Evolutionary conservation across 2,888 invertebrate genomes (phyloP).

Genomic region (Thera obeliscata): DNA sequence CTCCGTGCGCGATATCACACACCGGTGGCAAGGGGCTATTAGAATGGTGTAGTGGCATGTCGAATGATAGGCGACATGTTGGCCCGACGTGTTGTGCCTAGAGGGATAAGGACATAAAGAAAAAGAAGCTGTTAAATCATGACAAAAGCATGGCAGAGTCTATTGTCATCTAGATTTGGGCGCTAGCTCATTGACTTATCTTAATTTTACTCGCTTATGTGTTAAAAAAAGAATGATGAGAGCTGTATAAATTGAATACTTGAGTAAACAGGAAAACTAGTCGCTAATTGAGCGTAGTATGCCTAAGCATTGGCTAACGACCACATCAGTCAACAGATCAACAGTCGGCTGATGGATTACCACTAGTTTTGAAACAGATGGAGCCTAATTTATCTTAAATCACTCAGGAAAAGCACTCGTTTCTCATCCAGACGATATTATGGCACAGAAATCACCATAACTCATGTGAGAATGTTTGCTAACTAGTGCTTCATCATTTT

Average conservation of each 20-base stretch:
- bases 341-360: constrained; percentile 23
- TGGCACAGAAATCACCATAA: constrained; percentile 23
- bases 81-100: too few species aligned
- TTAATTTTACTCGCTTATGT: not conserved
- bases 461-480: constrained; percentile 19
- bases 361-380: constrained; percentile 18
- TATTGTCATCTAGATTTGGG: not conserved
- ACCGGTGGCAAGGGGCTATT: too few species aligned
- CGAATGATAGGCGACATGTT: too few species aligned
- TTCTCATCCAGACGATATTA: constrained; percentile 22
- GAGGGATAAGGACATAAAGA: too few species aligned
- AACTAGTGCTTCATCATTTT: constrained; percentile 4
- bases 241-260: too few species aligned
- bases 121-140: too few species aligned
- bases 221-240: too few species aligned
- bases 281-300: not conserved
- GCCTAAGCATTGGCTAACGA: constrained; percentile 14
- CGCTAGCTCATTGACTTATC: not conserved
- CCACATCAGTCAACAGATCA: constrained; percentile 21
- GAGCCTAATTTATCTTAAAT: constrained; percentile 30
- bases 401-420: constrained; percentile 21
- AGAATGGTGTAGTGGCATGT: too few species aligned
- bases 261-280: not conserved
- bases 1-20: too few species aligned
- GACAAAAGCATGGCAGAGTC: too few species aligned